These are phyloP conservation scores for Harpegnathos saltator DNA, from an alignment of 1,140 invertebrate species.

Conservation along the genomic window DNA sequence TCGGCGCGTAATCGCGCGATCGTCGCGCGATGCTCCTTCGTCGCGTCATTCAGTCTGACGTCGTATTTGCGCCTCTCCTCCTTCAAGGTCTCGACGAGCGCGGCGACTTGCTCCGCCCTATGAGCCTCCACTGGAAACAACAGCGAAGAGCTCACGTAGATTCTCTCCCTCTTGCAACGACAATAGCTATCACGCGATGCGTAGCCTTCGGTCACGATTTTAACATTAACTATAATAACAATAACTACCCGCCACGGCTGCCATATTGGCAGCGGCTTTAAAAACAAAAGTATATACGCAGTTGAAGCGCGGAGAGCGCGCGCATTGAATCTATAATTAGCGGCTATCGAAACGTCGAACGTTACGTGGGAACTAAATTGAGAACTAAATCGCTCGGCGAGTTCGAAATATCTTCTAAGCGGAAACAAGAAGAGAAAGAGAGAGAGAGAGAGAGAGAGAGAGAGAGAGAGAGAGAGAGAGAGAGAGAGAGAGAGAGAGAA, in stretches of 20 bases:
- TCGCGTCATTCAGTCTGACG: conserved; percentile 70
- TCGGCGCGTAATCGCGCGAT: conserved; percentile 82
- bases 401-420: conserved; percentile 26
- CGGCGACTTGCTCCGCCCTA: conserved; percentile 75
- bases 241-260: background rate
- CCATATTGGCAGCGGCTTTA: background rate
- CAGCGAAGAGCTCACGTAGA: background rate
- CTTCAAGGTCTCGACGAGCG: conserved; percentile 72
- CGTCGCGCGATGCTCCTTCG: conserved; percentile 77
- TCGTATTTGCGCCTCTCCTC: conserved; percentile 74
- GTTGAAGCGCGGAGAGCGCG: conserved; percentile 13
- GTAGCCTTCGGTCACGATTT: background rate
- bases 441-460: background rate
- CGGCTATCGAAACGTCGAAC: conserved; percentile 53
- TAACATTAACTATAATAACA: background rate
- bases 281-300: conserved; percentile 51
- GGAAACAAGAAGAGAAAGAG: background rate
- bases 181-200: too few species aligned
- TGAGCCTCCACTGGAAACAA: conserved; percentile 79
- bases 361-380: conserved; percentile 57
- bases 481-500: background rate
- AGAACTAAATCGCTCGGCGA: conserved; percentile 48
- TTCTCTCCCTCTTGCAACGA: too few species aligned
- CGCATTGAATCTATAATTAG: conserved; percentile 60
- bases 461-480: conserved; percentile 20